Conservation (phyloP, 30 jellyfish, hydroid and myxozoan species). For the Mastigias papua region DNA sequence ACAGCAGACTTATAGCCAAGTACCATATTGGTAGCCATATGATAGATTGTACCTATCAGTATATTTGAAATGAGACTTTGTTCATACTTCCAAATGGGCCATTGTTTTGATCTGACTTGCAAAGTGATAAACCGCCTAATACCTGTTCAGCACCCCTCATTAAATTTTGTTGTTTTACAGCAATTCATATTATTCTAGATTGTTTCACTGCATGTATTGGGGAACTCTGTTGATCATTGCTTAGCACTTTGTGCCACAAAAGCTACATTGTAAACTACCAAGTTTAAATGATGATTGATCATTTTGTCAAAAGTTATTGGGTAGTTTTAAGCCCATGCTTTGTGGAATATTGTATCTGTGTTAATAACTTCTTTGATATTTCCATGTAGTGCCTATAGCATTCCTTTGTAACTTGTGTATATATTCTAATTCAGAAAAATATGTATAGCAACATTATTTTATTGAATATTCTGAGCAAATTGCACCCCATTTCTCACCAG, state of each 20-base stretch:
- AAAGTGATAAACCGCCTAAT: neutral
- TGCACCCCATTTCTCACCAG: no score
- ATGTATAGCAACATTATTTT: no score
- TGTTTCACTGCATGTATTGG: no score
- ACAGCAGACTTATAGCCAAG: no score
- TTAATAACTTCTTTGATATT: slow-evolving; percentile 15
- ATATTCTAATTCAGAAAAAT: neutral
- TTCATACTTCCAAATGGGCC: neutral
- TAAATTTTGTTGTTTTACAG: no score
- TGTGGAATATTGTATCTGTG: neutral
- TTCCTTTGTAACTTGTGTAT: neutral
- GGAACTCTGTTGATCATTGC: neutral
- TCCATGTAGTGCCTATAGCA: neutral
- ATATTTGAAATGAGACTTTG: no score
- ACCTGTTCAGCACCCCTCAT: neutral
- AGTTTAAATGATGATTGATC: neutral
- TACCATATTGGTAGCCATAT: no score
- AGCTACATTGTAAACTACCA: slow-evolving; percentile 13
- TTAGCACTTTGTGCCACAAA: neutral
- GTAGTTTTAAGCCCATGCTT: slow-evolving; percentile 37
- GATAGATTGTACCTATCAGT: no score
- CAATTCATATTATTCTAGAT: no score
- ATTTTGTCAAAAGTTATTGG: slow-evolving; percentile 11
- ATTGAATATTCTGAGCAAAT: no score
- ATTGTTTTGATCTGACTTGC: neutral